These are phyloP conservation scores for Catharus ustulatus DNA, from an alignment of 2,797 vertebrate genomes.

Conservation along the genomic window DNA sequence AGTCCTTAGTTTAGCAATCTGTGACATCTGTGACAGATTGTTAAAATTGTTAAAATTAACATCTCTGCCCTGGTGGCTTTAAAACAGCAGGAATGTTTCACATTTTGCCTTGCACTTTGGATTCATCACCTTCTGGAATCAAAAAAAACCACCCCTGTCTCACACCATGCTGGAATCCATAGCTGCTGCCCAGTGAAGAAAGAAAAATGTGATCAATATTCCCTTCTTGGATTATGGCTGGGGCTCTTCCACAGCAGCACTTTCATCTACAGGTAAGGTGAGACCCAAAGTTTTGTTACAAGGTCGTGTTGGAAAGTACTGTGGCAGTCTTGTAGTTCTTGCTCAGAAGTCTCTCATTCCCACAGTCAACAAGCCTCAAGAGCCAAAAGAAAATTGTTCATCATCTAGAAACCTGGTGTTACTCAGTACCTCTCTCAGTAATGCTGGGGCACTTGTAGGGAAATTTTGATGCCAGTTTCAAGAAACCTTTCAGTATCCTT, in stretches of 20 bases:
- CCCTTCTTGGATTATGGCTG: not conserved
- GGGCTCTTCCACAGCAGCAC: not conserved
- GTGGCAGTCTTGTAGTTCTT: not conserved
- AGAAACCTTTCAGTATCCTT: not conserved
- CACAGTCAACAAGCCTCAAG: not conserved
- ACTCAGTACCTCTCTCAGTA: not conserved
- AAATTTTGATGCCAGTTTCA: not conserved
- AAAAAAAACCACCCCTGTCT: not conserved
- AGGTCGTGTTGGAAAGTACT: not conserved
- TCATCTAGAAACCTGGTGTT: not conserved
- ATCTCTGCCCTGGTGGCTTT: not conserved
- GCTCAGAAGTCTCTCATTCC: not conserved
- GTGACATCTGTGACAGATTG: slow-evolving; percentile 13
- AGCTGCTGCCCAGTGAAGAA: not conserved
- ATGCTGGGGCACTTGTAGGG: accelerated
- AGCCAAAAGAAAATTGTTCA: not conserved
- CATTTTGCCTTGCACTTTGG: not conserved
- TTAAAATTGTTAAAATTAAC: slow-evolving; percentile 8
- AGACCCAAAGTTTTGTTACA: not conserved
- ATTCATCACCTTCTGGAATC: not conserved
- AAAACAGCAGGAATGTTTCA: not conserved
- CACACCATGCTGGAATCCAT: not conserved
- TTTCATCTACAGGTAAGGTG: not conserved
- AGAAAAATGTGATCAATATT: not conserved
- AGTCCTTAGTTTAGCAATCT: not conserved